Percentiles rank a stretch among this genome's conserved stretches.
phyloP scores from a whole-genome alignment of 35 echinoderm and acorn worm species.

The Anneissia japonica region DNA sequence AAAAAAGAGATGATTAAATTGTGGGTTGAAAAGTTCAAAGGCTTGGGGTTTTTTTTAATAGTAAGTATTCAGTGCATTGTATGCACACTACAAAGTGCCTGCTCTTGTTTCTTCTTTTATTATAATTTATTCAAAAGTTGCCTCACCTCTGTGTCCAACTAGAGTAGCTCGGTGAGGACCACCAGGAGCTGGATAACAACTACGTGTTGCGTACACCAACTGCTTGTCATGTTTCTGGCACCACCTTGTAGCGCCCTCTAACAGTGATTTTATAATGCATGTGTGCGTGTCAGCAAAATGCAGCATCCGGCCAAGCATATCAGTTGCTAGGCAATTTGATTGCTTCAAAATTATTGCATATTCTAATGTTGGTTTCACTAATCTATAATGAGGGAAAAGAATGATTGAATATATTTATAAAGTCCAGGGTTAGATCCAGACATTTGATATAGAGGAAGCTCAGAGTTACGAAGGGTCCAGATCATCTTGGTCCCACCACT shows the following conservation, averaged over 20 bases:
- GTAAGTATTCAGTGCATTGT: too few species aligned
- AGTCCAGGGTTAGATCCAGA: neutral
- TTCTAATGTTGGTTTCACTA: slow-evolving; percentile 79
- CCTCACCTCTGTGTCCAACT: slow-evolving; percentile 72
- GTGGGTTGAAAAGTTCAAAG: too few species aligned
- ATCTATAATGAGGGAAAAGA: slow-evolving; percentile 22
- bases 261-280: slow-evolving; percentile 34
- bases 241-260: slow-evolving; percentile 47
- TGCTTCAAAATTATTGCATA: slow-evolving; percentile 48
- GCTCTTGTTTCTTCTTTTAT: neutral
- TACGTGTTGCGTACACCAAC: slow-evolving; percentile 52
- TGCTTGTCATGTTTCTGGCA: slow-evolving; percentile 29
- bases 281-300: slow-evolving; percentile 37
- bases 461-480: too few species aligned
- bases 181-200: slow-evolving; percentile 80
- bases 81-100: too few species aligned
- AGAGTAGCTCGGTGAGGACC: slow-evolving; percentile 77
- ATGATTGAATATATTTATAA: neutral
- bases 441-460: too few species aligned
- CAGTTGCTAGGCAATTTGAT: slow-evolving; percentile 25
- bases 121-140: neutral
- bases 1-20: too few species aligned
- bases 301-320: slow-evolving; percentile 64
- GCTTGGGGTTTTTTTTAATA: too few species aligned
- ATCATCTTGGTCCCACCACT: too few species aligned